Base-by-base conservation (phyloP, 2,888 invertebrate species). In the Chironomus riparius region DNA sequence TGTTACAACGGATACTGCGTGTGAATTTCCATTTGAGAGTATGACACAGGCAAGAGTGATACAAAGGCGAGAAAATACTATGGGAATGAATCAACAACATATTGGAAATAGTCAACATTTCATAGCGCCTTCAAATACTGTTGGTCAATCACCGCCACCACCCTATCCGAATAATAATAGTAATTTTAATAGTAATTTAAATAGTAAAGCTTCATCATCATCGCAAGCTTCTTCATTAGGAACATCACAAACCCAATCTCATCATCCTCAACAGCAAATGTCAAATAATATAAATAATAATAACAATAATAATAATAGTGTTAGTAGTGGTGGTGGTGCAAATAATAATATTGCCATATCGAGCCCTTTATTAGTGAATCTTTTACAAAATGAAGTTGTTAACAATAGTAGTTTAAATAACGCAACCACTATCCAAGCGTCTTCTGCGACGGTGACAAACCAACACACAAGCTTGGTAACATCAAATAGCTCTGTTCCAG, bases 21-120 rank as follows among this genome's bases (percentile, higher is more conserved):
- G 87, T 81, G 88, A 88, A 81, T 95, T 91, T 85, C 94, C 95
- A 62, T 95, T 95, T 83, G 92, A 93, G 81, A 94, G 94, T 83
- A 95, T 95, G 95, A 93, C 94, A 69, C 92, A 93, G 82, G 92
- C 92, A 78, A 90, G 94, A 83, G 93, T 94, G 71, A 91, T 94
- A 85, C 93, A 94, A 81, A 88, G 89, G 80, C 89, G 92, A 80
- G 91, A 88, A 81, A 87, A 87, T 78, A 87, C 87, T 62, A 80
- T 87, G 79, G 87, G 86, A 83, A 78, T 80, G 73, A 73, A 61
- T 18, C 62, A 61, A 56, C 82, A 73, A 69, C 78, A 77, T 50
- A 79, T 77, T 77, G 61, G 76, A 74, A 61, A 77, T 76, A 76
- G 76, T 74, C 50, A 68, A 48, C 76, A 73, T 38, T 76, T 73